Evolutionary conservation across 2,888 invertebrate genomes (phyloP).

Genomic region (Actias luna): DNA sequence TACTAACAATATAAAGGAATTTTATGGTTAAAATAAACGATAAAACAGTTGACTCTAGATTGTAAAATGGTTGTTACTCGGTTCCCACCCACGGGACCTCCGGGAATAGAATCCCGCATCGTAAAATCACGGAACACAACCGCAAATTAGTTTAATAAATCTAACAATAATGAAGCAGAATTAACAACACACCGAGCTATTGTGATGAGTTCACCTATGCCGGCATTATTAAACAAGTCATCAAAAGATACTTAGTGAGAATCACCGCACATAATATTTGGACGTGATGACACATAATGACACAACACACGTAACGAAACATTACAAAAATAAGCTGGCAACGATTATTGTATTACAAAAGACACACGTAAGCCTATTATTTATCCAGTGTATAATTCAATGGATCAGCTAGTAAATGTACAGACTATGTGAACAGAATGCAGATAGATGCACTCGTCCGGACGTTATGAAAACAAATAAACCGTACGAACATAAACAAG

Average conservation of each 20-base stretch:
- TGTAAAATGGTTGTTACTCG: constrained; percentile 55
- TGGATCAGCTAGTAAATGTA: constrained; percentile 41
- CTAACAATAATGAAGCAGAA: constrained; percentile 54
- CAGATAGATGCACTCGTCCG: constrained; percentile 45
- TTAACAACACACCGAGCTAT: constrained; percentile 52
- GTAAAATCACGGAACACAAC: constrained; percentile 62
- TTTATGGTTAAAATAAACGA: constrained; percentile 41
- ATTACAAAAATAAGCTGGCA: constrained; percentile 43
- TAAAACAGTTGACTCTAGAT: constrained; percentile 57
- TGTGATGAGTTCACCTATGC: constrained; percentile 41
- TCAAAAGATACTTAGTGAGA: constrained; percentile 22
- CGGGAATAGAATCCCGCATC: constrained; percentile 63
- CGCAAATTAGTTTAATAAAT: constrained; percentile 53
- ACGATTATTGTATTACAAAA: constrained; percentile 7
- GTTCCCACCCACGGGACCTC: constrained; percentile 61
- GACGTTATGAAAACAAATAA: constrained; percentile 58
- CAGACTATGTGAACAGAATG: constrained; percentile 33
- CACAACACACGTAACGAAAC: constrained; percentile 44
- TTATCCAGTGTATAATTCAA: constrained; percentile 16
- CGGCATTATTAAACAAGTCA: constrained; percentile 24
- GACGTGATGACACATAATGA: constrained; percentile 51
- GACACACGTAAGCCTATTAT: not conserved
- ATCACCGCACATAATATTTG: constrained; percentile 30
- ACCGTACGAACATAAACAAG: constrained; percentile 35
- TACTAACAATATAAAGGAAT: constrained; percentile 35